Percentiles rank a stretch among this genome's conserved stretches.
phyloP scores from a whole-genome alignment of 2,888 invertebrate genomes.

The Psylliodes chrysocephalus region DNA sequence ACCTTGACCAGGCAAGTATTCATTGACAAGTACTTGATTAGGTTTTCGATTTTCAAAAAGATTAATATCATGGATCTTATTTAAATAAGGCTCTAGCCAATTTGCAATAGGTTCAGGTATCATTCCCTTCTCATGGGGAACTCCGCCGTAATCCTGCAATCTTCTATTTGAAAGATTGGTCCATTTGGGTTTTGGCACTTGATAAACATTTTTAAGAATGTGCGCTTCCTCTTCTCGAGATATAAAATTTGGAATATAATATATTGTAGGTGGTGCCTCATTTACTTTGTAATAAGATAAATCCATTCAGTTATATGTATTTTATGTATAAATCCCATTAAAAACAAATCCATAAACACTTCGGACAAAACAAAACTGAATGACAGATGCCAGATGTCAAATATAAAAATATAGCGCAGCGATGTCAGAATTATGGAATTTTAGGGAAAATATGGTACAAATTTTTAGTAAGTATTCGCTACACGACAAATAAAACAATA shows the following conservation, averaged over 20 bases:
- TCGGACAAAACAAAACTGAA: too few species aligned
- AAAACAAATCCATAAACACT: too few species aligned
- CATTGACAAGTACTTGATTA: slow-evolving; percentile 95
- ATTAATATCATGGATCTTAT: slow-evolving; percentile 75
- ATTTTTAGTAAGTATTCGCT: too few species aligned
- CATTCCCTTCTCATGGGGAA: slow-evolving; percentile 94
- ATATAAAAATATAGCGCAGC: too few species aligned
- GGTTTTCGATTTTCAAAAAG: slow-evolving; percentile 79
- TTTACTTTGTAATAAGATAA: slow-evolving; percentile 50
- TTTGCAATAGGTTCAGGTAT: slow-evolving; percentile 87
- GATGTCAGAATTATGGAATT: too few species aligned
- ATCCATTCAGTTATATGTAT: slow-evolving; percentile 43
- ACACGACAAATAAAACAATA: too few species aligned
- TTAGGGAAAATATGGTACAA: too few species aligned
- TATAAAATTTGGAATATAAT: slow-evolving; percentile 90
- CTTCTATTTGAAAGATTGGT: slow-evolving; percentile 89
- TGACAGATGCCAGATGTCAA: too few species aligned
- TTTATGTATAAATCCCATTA: too few species aligned
- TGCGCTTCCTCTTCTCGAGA: slow-evolving; percentile 75
- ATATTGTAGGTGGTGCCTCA: slow-evolving; percentile 72
- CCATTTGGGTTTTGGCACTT: slow-evolving; percentile 94
- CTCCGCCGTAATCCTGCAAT: slow-evolving; percentile 97
- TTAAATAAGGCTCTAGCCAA: slow-evolving; percentile 82
- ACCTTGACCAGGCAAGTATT: slow-evolving; percentile 92
- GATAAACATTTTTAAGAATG: slow-evolving; percentile 79